These are phyloP conservation scores for Ptiloglossa arizonensis DNA, from an alignment of 1,140 invertebrate genomes.

Conservation along the genomic window DNA sequence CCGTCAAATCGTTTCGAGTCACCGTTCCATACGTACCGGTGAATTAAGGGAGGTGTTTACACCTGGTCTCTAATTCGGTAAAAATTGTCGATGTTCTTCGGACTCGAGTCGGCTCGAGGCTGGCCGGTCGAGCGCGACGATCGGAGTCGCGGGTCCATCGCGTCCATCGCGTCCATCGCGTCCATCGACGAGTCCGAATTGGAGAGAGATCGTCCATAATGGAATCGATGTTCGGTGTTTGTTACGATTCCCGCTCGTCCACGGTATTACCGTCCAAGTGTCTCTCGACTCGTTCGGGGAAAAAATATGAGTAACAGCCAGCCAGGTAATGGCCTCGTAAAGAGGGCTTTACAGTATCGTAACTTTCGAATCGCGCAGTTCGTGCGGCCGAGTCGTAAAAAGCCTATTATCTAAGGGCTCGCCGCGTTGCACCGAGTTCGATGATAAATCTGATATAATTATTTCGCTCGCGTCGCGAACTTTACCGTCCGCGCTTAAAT, in stretches of 20 bases:
- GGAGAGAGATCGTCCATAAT: no score
- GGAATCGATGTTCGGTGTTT: background rate
- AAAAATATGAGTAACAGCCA: slow-evolving; percentile 68
- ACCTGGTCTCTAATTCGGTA: no score
- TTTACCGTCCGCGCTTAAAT: slow-evolving; percentile 34
- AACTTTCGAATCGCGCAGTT: slow-evolving; percentile 66
- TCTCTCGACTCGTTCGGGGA: slow-evolving; percentile 56
- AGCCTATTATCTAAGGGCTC: slow-evolving; percentile 68
- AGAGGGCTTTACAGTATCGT: slow-evolving; percentile 70
- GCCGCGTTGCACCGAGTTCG: slow-evolving; percentile 51
- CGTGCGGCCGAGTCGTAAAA: slow-evolving; percentile 63
- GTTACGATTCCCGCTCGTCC: slow-evolving; percentile 1
- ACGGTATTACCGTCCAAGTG: slow-evolving; percentile 52
- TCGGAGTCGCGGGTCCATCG: no score
- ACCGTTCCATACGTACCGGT: background rate
- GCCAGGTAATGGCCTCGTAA: slow-evolving; percentile 69
- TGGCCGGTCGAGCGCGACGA: no score
- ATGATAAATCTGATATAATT: slow-evolving; percentile 67
- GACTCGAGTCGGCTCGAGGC: no score
- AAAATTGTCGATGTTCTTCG: no score
- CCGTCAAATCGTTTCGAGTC: background rate
- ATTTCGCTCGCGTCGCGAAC: slow-evolving; percentile 53
- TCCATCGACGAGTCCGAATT: no score
- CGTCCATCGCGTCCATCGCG: no score
- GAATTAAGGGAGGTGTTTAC: background rate